phyloP scores from a whole-genome alignment of 2,888 invertebrate genomes.

The Aphodius granarius region DNA sequence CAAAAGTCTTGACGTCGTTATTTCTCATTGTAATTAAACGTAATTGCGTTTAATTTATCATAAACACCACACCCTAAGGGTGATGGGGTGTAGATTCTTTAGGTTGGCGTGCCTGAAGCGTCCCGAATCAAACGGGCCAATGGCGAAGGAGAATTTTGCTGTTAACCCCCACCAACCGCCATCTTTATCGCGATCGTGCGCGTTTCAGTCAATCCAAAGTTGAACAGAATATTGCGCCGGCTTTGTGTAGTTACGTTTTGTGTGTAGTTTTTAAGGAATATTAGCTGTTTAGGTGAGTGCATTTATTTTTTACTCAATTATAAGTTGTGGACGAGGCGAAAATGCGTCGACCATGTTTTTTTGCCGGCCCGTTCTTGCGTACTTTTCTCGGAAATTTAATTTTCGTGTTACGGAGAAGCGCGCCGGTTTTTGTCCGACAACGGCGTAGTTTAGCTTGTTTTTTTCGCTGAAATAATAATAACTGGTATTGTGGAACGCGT shows the following conservation, averaged over 20 bases:
- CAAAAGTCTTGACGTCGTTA: not conserved
- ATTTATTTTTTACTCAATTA: slow-evolving; percentile 16
- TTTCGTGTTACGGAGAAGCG: slow-evolving; percentile 21
- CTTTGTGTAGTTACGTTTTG: slow-evolving; percentile 39
- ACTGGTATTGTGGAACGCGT: not conserved
- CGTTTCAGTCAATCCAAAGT: slow-evolving; percentile 49
- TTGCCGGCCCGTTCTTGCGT: slow-evolving; percentile 16
- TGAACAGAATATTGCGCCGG: slow-evolving; percentile 40
- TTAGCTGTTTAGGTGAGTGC: slow-evolving; percentile 36
- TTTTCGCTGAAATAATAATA: not conserved
- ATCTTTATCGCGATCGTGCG: slow-evolving; percentile 42
- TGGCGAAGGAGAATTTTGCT: slow-evolving; percentile 37
- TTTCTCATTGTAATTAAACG: not conserved
- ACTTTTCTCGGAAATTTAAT: slow-evolving; percentile 27
- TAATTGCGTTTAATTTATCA: not conserved
- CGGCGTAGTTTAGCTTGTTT: not conserved
- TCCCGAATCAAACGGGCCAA: slow-evolving; percentile 46
- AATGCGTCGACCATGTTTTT: slow-evolving; percentile 7
- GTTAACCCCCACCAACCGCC: slow-evolving; percentile 47
- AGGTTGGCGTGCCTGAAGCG: slow-evolving; percentile 44
- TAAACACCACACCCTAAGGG: slow-evolving; percentile 41
- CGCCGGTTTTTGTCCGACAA: slow-evolving; percentile 29
- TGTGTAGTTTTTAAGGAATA: slow-evolving; percentile 43
- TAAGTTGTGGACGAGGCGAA: not conserved
- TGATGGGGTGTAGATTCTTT: slow-evolving; percentile 16